A percentile compares a stretch with the other conserved stretches of the same genome.
These are phyloP conservation scores for Chrysogorgia sp. DNA, from an alignment of 92 coral and sea anemone species.

Conservation along the genomic window DNA sequence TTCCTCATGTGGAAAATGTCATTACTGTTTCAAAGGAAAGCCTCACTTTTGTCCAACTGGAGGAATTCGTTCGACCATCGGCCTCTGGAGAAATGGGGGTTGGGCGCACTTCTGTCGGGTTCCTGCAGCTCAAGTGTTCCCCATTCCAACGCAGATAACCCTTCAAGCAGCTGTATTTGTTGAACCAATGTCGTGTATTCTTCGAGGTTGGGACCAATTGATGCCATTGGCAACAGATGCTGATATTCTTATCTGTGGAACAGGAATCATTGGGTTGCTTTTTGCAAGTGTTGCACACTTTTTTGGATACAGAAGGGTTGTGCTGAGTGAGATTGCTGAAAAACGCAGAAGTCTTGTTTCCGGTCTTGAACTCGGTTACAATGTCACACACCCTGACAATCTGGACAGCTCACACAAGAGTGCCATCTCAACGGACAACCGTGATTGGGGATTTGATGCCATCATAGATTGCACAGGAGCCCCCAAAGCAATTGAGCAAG, in stretches of 20 bases:
- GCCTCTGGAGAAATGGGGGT: conserved; percentile 95
- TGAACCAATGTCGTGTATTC: conserved; percentile 86
- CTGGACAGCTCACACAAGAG: conserved; percentile 61
- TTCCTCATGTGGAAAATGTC: conserved; percentile 78
- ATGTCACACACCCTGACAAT: conserved; percentile 73
- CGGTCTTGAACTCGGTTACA: conserved; percentile 70
- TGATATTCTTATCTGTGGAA: conserved; percentile 76
- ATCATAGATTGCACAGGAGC: conserved; percentile 82
- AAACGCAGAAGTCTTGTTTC: conserved; percentile 74
- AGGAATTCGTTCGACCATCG: conserved; percentile 73
- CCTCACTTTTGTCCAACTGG: conserved; percentile 90
- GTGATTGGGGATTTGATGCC: conserved; percentile 86
- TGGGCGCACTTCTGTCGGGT: conserved; percentile 96
- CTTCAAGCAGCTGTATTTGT: conserved; percentile 84
- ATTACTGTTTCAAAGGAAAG: conserved; percentile 79
- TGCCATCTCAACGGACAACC: conserved; percentile 50
- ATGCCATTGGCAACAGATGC: conserved; percentile 79
- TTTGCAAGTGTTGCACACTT: conserved; percentile 84
- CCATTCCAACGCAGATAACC: conserved; percentile 80
- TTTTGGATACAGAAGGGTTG: conserved; percentile 90
- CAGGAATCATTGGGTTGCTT: conserved; percentile 79
- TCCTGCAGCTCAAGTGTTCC: conserved; percentile 62
- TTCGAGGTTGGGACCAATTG: conserved; percentile 79
- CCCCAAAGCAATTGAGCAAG: conserved; percentile 72
- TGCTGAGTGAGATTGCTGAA: conserved; percentile 80